Conservation (phyloP, 2,113 vertebrate species). For the Chrysochloris asiatica region DNA sequence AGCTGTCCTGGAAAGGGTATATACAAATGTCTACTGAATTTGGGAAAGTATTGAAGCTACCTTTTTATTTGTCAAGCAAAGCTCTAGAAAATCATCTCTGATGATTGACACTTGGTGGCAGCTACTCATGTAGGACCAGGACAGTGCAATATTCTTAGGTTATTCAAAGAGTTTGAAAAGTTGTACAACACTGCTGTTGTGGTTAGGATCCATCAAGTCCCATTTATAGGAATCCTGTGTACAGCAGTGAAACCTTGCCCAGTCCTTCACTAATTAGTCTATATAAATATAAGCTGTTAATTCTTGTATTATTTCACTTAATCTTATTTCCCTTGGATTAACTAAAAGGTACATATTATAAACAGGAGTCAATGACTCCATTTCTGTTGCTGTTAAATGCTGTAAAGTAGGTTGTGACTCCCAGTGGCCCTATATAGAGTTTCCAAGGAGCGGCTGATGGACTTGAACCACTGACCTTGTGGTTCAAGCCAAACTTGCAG, state of each 20-base stretch:
- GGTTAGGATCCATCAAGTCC: too few relatives aligned
- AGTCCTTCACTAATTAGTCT: background rate
- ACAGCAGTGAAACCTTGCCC: too few relatives aligned
- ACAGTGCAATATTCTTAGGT: slow-evolving; percentile 34
- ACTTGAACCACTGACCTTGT: too few relatives aligned
- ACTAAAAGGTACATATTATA: background rate
- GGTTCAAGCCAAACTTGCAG: too few relatives aligned
- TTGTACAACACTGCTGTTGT: background rate
- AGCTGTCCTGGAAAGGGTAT: background rate
- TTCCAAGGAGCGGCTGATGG: too few relatives aligned
- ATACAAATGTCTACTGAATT: background rate
- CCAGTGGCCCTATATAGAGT: too few relatives aligned
- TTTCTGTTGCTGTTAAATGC: too few relatives aligned
- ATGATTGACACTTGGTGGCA: slow-evolving; percentile 15
- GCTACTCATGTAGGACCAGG: background rate
- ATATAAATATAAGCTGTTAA: slow-evolving; percentile 14
- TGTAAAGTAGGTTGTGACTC: too few relatives aligned
- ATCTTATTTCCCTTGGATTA: background rate
- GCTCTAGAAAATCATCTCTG: background rate
- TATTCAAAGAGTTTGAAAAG: slow-evolving; percentile 37
- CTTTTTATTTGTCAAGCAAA: slow-evolving; percentile 51
- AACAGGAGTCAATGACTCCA: slow-evolving; percentile 12
- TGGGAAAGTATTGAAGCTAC: background rate
- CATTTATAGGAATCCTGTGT: too few relatives aligned
- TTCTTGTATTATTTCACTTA: background rate